Percentiles rank a stretch among this genome's conserved stretches.
Evolutionary conservation across 1,140 invertebrate species (phyloP).

Genomic region (Reticulitermes speratus): DNA sequence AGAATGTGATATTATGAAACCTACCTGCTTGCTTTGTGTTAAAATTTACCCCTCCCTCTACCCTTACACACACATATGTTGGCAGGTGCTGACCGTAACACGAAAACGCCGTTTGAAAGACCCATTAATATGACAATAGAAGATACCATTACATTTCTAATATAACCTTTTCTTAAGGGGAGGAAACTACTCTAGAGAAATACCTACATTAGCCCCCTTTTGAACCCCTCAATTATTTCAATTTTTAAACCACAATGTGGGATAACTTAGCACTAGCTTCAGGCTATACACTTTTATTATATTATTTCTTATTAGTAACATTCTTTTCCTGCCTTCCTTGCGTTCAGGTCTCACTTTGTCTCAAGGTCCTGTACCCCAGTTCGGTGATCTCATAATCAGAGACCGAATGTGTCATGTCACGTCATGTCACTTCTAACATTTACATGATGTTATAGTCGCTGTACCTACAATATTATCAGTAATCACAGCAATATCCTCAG

Average conservation of each 20-base stretch:
- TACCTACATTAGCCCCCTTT: not conserved
- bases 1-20: not conserved
- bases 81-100: not conserved
- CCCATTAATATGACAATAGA: not conserved
- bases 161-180: not conserved
- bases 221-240: not conserved
- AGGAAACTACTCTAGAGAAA: not conserved
- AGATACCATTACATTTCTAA: not conserved
- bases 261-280: not conserved
- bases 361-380: too few relatives aligned
- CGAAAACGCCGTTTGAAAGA: not conserved
- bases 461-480: too few relatives aligned
- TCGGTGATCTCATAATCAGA: too few relatives aligned
- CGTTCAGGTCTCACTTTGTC: too few relatives aligned
- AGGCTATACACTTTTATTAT: not conserved
- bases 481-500: too few relatives aligned
- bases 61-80: too few relatives aligned
- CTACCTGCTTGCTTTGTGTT: not conserved
- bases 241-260: not conserved
- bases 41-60: not conserved
- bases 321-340: not conserved
- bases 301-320: not conserved
- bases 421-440: too few relatives aligned
- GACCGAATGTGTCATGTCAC: too few relatives aligned
- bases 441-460: too few relatives aligned